Conservation (phyloP, 2,888 invertebrate genomes). For the Leptothorax acervorum region DNA sequence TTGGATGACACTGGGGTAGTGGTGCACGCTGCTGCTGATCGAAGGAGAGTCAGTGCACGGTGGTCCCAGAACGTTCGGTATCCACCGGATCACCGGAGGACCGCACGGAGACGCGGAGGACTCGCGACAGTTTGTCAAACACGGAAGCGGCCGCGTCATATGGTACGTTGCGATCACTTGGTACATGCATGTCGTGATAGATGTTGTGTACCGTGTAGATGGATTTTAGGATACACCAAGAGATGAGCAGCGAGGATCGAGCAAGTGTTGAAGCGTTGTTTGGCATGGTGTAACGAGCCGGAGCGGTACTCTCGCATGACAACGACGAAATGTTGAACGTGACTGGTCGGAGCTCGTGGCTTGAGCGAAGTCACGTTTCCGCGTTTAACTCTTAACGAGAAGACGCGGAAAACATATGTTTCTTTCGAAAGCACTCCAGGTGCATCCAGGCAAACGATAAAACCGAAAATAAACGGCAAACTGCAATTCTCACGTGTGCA, state of each 20-base stretch:
- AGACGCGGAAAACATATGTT: conserved; percentile 14
- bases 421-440: conserved; percentile 15
- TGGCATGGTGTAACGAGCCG: conserved; percentile 12
- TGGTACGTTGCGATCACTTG: conserved; percentile 28
- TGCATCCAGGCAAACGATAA: not conserved
- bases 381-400: conserved; percentile 31
- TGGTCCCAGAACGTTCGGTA: not conserved
- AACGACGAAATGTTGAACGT: conserved; percentile 29
- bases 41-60: conserved; percentile 10
- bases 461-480: not conserved
- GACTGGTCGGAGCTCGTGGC: not conserved
- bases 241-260: not conserved
- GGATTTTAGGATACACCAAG: not conserved
- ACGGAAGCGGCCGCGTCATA: conserved; percentile 26
- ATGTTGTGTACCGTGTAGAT: conserved; percentile 14
- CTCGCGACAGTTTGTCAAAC: conserved; percentile 26
- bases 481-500: not conserved
- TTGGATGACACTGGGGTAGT: conserved; percentile 32
- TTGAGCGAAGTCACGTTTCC: conserved; percentile 26
- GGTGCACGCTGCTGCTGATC: conserved; percentile 25
- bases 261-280: conserved; percentile 31
- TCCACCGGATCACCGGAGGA: not conserved
- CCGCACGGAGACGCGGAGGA: conserved; percentile 8
- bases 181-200: not conserved
- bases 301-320: conserved; percentile 3